Base-by-base conservation (phyloP, 2,113 vertebrate species). In the Cisticola juncidis region DNA sequence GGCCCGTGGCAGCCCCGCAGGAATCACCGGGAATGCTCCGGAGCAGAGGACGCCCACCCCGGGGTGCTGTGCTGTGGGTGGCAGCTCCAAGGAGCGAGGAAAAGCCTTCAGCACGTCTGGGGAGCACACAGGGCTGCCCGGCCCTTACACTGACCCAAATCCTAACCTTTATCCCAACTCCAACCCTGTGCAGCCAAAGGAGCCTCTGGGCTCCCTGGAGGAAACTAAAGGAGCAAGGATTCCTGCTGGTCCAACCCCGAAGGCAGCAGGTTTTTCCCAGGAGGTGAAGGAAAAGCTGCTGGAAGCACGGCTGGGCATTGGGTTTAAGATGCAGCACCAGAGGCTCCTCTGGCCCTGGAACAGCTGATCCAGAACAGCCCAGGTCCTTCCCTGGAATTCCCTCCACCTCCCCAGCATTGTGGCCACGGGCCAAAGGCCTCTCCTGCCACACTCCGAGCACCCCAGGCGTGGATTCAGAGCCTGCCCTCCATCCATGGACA, bases 381-480 rank as follows among this genome's bases (percentile, higher is more conserved):
- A 0, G 5, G 21, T 8, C 54, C 6, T 22, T 21, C 60, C 31
- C 12, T 5, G 20, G 18, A 44, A 7, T 2, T 66, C 47, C n/a
- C 21, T 9, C 7, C 6, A 14, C 4, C 10, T 18, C 45, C 42
- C 29, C 51, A 48, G 5, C 26, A 9, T 2, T 0, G 2, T 4
- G 11, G 42, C 31, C 70, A 31, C 3, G 2, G 20, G 51, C 24
- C 40, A 23, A 57, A 22, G 1, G 5, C 12, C 50, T 40, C 71
- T 35, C 36, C 57, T 71, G 40, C 23, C 76, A n/a, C 15, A 3
- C 12, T 72, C 33, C 2, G 20, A 20, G 33, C 35, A 36, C 45
- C 9, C 24, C 54, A 14, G 29, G 33, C 13, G 2, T 5, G 10
- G n/a, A 45, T 24, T 62, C 1, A 2, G 56, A 68, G 56, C 64